These are phyloP conservation scores for Epirrhoe tristata DNA, from an alignment of 2,888 invertebrate species.

Conservation along the genomic window DNA sequence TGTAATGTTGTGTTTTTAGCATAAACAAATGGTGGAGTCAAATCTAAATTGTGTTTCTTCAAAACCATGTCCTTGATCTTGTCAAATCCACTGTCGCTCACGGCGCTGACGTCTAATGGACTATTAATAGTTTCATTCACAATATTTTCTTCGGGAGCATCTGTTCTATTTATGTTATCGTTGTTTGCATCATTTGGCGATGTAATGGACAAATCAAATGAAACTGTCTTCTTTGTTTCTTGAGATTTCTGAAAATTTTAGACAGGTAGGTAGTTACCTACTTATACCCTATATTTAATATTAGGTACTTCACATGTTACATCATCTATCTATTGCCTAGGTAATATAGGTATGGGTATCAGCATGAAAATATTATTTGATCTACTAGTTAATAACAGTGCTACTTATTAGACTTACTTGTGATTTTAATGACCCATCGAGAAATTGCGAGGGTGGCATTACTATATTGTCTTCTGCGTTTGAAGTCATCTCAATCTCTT, in stretches of 20 bases:
- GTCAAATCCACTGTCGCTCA: conserved; percentile 59
- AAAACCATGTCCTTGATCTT: conserved; percentile 68
- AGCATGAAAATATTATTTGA: background rate
- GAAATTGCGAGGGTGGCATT: conserved; percentile 69
- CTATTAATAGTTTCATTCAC: conserved; percentile 53
- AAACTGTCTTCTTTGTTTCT: conserved; percentile 58
- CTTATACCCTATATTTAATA: background rate
- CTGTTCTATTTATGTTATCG: conserved; percentile 25
- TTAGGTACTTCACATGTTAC: background rate
- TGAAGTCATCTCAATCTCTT: conserved; percentile 57
- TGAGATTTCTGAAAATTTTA: conserved; percentile 27
- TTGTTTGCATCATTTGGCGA: conserved; percentile 12
- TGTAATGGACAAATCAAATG: conserved; percentile 46
- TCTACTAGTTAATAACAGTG: background rate
- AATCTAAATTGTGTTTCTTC: conserved; percentile 69
- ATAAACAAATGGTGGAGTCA: conserved; percentile 74
- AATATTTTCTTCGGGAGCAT: conserved; percentile 40
- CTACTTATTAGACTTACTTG: conserved; percentile 35
- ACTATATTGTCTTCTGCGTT: conserved; percentile 49
- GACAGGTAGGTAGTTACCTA: background rate
- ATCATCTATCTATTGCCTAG: background rate
- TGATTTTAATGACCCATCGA: conserved; percentile 55
- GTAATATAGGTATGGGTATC: too few species aligned
- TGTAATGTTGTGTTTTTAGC: conserved; percentile 55
- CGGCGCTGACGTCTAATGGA: conserved; percentile 54